phyloP scores from a whole-genome alignment of 2,797 vertebrate genomes.

The Poecile montanus region DNA sequence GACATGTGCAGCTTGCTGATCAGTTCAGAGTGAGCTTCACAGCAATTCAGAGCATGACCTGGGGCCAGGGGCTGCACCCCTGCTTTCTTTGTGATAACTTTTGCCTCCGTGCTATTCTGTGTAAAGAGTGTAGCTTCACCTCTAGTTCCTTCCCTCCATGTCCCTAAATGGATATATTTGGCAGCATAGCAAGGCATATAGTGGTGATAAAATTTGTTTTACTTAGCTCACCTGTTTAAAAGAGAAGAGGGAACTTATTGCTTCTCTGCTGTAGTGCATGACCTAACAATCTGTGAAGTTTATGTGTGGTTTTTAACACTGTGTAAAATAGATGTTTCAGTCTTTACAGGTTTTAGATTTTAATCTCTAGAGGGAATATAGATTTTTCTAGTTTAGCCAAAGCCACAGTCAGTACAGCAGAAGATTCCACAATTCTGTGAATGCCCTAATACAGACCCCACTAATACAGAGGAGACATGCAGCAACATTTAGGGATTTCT shows the following conservation, averaged over 20 bases:
- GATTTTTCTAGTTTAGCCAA: background rate
- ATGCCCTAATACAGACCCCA: background rate
- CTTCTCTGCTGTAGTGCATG: background rate
- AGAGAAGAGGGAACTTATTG: background rate
- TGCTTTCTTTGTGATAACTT: background rate
- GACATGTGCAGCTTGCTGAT: background rate
- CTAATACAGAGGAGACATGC: background rate
- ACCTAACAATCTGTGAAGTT: background rate
- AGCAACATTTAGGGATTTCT: background rate
- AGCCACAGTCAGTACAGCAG: background rate
- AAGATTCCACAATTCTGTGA: background rate
- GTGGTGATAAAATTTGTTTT: background rate
- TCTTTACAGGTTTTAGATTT: background rate
- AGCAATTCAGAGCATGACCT: background rate
- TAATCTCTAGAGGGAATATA: background rate
- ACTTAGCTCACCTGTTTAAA: background rate
- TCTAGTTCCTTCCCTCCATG: background rate
- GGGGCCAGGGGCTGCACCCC: background rate
- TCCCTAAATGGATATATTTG: background rate
- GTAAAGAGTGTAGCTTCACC: background rate
- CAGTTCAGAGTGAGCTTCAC: background rate
- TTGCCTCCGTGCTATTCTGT: background rate
- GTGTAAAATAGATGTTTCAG: background rate
- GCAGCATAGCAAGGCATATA: background rate
- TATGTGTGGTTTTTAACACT: background rate